Base-by-base conservation (phyloP, 92 coral and sea anemone genomes). In the Porites rus region DNA sequence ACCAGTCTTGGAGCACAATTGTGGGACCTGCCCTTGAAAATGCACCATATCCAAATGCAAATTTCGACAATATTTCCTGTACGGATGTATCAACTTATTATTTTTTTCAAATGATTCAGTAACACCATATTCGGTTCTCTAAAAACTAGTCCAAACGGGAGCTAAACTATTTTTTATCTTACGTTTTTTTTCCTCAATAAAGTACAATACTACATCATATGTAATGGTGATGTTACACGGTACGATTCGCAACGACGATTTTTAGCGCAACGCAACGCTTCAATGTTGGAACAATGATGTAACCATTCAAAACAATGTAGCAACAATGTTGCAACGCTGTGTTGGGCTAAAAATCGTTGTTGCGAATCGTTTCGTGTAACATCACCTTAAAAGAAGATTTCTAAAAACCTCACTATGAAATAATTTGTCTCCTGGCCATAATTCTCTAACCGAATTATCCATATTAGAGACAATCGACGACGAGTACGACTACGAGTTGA, bases 131-230 rank as follows among this genome's bases (percentile, higher is more conserved):
- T 1, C 12, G 10, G 72, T 2, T 43, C 72, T 21, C 16, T 24
- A 67, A 46, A 31, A 74, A 54, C 61, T 20, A 3, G 12, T 52
- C 74, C 74, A 5, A 8, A 46, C 14, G 1, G 16, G 64, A 74
- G 8, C 1, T 64, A 4, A 18, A 16, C 28, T 65, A n/a, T 31
- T n/a, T 8, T 4, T 70, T 13, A 69, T 28, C 74, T 31, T 28
- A 1, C 6, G 11, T 51, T 6, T 16, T 18, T 54, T 52, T 75
- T 59, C 10, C 21, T 17, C 21, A 8, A 58, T 66, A 76, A 24
- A 51, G 51, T 79, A 79, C 51, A 79, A 79, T 52, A 79, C n/a
- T 24, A 51, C 72, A 12, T 21, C 62, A 6, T 16, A 60, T 66
- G 12, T 51, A 79, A 79, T 67, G 46, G 46, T 38, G 31, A 28